These are phyloP conservation scores for Bucco capensis DNA, from an alignment of 2,113 vertebrate species.

Conservation along the genomic window DNA sequence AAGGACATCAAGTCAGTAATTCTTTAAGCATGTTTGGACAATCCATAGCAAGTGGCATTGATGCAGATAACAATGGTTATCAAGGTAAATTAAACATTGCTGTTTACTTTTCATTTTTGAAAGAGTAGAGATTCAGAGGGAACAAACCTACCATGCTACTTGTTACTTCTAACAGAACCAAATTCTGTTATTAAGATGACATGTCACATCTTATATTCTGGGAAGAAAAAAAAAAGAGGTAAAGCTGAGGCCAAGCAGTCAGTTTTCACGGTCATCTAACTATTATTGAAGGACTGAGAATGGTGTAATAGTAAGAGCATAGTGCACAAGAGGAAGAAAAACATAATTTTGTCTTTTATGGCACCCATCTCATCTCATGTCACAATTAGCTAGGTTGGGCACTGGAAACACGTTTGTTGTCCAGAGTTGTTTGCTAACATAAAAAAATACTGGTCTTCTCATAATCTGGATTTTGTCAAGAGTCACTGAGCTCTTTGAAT, in stretches of 20 bases:
- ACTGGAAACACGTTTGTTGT: neutral
- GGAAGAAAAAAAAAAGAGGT: neutral
- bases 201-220: neutral
- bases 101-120: neutral
- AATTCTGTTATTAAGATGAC: neutral
- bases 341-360: neutral
- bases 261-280: neutral
- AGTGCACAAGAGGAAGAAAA: neutral
- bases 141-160: neutral
- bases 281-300: neutral
- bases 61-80: slow-evolving; percentile 85
- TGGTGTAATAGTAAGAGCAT: neutral
- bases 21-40: slow-evolving; percentile 85
- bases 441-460: neutral
- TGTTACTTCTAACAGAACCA: neutral
- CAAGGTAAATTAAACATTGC: slow-evolving; percentile 71
- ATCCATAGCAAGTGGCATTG: slow-evolving; percentile 82
- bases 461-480: neutral
- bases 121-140: neutral
- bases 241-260: neutral
- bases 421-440: neutral
- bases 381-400: neutral
- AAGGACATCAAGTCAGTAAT: slow-evolving; percentile 71
- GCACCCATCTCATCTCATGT: neutral
- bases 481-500: neutral